Base-by-base conservation (phyloP, 2,888 invertebrate genomes). In the Stomorhina lunata region DNA sequence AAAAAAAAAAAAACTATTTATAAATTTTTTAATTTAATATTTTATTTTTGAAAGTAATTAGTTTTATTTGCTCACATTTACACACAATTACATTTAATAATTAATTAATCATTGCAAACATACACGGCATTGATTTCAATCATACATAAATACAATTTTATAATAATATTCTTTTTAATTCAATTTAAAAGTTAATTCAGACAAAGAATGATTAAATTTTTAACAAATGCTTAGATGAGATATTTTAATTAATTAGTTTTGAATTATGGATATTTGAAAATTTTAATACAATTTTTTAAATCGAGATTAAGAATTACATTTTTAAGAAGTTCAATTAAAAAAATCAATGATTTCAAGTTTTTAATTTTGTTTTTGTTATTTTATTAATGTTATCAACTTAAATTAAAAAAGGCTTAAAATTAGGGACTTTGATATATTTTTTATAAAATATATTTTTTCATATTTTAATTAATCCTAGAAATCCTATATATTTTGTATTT, bases 171-270 rank as follows among this genome's bases (percentile, higher is more conserved):
- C 4, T 43, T 43, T 57, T 69, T 9, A 29, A 20, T 57, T 71
- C 5, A 17, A 37, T 37, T 25, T 27, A 37, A 45, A 65, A 65
- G 27, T 27, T 43, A 20, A 27, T n/a, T 63, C 29, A 63, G 29
- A 63, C 17, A 63, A 45, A 53, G 29, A 40, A 69, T n/a, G 43
- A 32, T 69, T 22, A 12, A 40, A 68, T 40, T 68, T 40, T 29
- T 53, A 40, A 40, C 20, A 53, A 66, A 34, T 48, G 20, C 1
- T 66, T 17, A 25, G 6, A n/a, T n/a, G n/a, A n/a, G n/a, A n/a
- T n/a, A n/a, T n/a, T n/a, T n/a, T n/a, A n/a, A n/a, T n/a, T n/a
- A n/a, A n/a, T n/a, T n/a, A n/a, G n/a, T n/a, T n/a, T n/a, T n/a
- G n/a, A n/a, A n/a, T n/a, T n/a, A n/a, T n/a, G n/a, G n/a, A 37